Base-by-base conservation (phyloP, 2,797 vertebrate genomes). In the Molossus alvarezi region DNA sequence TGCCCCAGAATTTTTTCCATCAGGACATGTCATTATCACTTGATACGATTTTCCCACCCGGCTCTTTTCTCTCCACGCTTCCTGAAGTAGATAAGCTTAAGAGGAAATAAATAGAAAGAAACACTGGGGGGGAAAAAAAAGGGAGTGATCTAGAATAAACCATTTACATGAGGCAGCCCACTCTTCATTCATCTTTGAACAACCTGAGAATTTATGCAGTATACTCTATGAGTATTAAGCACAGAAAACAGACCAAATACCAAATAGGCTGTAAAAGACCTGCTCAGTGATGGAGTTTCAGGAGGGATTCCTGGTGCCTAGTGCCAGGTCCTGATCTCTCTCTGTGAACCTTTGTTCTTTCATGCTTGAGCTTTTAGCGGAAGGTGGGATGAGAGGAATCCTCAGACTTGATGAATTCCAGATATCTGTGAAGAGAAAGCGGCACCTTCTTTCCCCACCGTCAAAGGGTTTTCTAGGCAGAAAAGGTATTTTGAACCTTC, bases 1-100 rank as follows among this genome's bases (percentile, higher is more conserved):
- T 86, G 58, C 67, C 67, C 92, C 67, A 93, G 96, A 93, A 80
- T 69, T 23, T 94, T 91, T 96, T 92, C 94, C 79, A 48, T 76
- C 45, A 86, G 21, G n/a, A 51, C 58, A n/a, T 0, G 62, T 3
- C 21, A 62, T 91, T 91, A 69, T 95, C 89, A 55, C 57, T 53
- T 21, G 25, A 90, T 93, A 94, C 37, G 67, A 95, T 92, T 95
- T 95, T 96, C 64, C 85, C 11, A 79, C 71, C 45, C 64, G 45
- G 51, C 72, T 95, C 37, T 95, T 60, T 17, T 92, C 93, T 95
- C 65, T 60, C 48, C 95, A 45, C 0, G 4, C 14, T 97, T 98
- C 69, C 91, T 96, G 51, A 72, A 62, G 65, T 12, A 95, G 91
- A 96, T 95, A 96, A 2, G 62, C 76, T 79, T 65, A 27, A 87